Base-by-base conservation (phyloP, 2,888 invertebrate species). In the Cybosia mesomella region DNA sequence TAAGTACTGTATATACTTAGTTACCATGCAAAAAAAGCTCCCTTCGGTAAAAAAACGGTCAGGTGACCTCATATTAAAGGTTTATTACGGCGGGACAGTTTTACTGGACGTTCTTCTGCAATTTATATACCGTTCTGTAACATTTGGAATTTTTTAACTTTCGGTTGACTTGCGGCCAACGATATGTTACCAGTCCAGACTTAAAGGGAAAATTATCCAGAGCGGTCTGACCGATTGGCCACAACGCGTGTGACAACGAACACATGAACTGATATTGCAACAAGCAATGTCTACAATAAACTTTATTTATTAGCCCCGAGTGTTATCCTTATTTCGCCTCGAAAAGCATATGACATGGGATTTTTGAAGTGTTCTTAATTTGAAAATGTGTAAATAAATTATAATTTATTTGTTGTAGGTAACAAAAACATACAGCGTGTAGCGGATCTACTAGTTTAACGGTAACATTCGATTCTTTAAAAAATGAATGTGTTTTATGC, bases 401-500 rank as follows among this genome's bases (percentile, higher is more conserved):
- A 24, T 70, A 13, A 62, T 66, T 55, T 66, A 60, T 66, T 70
- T 70, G 70, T 70, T 70, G 70, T 67, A 70, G 70, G 70, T 70
- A 70, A 69, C 39, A 62, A 70, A 49, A 58, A 34, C 67, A 59
- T 63, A 49, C 70, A 57, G 57, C 70, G 70, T 39, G 64, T 68
- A 68, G 70, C 64, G 22, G 70, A 67, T 64, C 70, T 59, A n/a
- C 70, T 67, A 67, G 24, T 57, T 22, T 36, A 64, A 64, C 60
- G 70, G 70, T 70, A 70, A 70, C 60, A 67, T 60, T 64, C 65
- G 61, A 22, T 58, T 65, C 24, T 54, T 61, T 59, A 32, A 54
- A 66, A 36, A 70, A 66, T 66, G 66, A 63, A 64, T 70, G 70
- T 70, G 55, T 24, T 66, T n/a, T 58, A 32, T 66, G 34, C 49